A percentile compares a stretch with the other conserved stretches of the same genome.
These are phyloP conservation scores for Pempheris klunzingeri DNA, from an alignment of 2,797 vertebrate genomes.

Conservation along the genomic window DNA sequence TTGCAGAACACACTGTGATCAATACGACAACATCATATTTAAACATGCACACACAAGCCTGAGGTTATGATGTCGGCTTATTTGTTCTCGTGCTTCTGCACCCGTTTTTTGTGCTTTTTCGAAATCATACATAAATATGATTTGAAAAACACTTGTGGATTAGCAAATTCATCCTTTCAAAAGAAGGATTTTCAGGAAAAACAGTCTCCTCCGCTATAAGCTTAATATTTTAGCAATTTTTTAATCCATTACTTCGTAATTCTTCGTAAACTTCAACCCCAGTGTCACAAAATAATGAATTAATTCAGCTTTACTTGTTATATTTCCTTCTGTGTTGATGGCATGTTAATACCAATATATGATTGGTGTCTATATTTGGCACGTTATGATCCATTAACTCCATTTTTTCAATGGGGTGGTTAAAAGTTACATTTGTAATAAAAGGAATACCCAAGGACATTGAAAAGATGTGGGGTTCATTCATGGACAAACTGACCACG, in stretches of 20 bases:
- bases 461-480: neutral
- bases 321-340: neutral
- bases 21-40: conserved; percentile 23
- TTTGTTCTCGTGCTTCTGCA: conserved; percentile 2
- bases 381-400: too few species aligned
- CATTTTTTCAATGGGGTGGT: too few species aligned
- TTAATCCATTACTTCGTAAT: neutral
- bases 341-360: too few species aligned
- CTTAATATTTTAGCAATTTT: neutral
- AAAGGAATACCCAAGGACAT: neutral
- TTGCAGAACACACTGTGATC: conserved; percentile 33
- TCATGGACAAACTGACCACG: neutral
- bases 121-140: neutral
- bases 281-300: neutral
- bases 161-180: neutral
- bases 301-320: neutral
- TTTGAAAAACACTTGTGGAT: neutral
- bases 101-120: neutral
- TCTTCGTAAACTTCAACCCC: neutral
- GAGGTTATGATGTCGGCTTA: neutral
- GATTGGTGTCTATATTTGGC: too few species aligned
- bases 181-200: neutral
- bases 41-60: neutral
- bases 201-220: neutral
- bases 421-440: neutral